Percentiles rank a stretch among this genome's conserved stretches.
Conservation (phyloP, 2,888 invertebrate genomes). For the Diaperis boleti region DNA sequence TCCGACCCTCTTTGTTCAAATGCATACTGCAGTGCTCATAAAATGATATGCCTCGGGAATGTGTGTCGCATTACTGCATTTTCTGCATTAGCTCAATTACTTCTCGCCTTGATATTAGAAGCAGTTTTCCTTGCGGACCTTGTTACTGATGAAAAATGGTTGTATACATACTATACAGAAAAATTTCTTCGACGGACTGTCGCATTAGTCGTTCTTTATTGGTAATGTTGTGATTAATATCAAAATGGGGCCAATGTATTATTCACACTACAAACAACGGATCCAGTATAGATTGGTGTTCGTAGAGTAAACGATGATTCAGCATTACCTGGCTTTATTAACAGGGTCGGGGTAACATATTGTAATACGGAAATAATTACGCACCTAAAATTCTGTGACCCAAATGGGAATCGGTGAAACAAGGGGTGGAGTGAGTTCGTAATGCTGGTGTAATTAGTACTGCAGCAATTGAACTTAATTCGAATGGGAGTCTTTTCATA, state of each 20-base stretch:
- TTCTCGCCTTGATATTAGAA: background rate
- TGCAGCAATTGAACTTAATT: background rate
- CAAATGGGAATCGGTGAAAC: background rate
- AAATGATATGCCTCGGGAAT: background rate
- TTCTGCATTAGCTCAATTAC: slow-evolving; percentile 9
- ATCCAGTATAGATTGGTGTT: slow-evolving; percentile 3
- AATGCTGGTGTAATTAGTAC: background rate
- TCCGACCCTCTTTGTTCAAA: background rate
- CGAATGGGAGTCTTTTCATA: too few relatives aligned
- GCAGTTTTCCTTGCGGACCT: background rate
- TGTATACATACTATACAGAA: too few relatives aligned
- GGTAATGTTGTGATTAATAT: background rate
- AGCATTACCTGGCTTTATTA: background rate
- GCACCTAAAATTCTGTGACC: background rate
- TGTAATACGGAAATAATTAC: background rate
- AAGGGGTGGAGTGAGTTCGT: background rate
- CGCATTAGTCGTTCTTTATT: too few relatives aligned
- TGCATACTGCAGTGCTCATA: slow-evolving; percentile 6
- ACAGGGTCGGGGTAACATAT: background rate
- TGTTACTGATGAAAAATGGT: slow-evolving; percentile 5
- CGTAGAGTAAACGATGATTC: background rate
- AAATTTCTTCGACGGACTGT: too few relatives aligned
- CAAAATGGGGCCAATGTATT: slow-evolving; percentile 11
- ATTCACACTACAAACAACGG: slow-evolving; percentile 5
- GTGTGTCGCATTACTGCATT: slow-evolving; percentile 15